A percentile compares a stretch with the other conserved stretches of the same genome.
phyloP scores from a whole-genome alignment of 2,888 invertebrate genomes.

The Oasisia sp. region DNA sequence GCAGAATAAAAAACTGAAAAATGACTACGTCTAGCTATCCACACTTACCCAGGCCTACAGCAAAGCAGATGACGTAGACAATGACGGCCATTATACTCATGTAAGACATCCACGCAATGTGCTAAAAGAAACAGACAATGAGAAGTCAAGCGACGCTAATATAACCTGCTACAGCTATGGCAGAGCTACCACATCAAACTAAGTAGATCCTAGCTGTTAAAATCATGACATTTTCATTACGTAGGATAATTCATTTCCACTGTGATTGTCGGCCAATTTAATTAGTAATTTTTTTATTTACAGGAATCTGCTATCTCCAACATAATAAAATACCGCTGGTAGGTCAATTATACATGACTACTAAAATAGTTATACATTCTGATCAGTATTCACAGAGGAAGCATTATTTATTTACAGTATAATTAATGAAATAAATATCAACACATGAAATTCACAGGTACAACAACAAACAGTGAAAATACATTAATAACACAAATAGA shows the following conservation, averaged over 20 bases:
- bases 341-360: not conserved
- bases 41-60: constrained; percentile 78
- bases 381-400: not conserved
- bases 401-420: not conserved
- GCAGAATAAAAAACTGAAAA: no score
- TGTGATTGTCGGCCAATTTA: not conserved
- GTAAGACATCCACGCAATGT: constrained; percentile 48
- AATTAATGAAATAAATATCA: not conserved
- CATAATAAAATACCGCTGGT: not conserved
- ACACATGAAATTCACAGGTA: not conserved
- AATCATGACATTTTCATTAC: not conserved
- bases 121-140: constrained; percentile 43
- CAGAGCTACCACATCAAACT: not conserved
- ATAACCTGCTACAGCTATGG: not conserved
- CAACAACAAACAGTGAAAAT: not conserved
- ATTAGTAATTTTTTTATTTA: not conserved
- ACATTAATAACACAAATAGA: not conserved
- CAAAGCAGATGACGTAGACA: constrained; percentile 87
- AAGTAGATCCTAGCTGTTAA: not conserved
- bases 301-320: not conserved
- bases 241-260: not conserved
- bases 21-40: not conserved
- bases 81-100: constrained; percentile 77
- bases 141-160: not conserved
- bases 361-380: not conserved